Conservation (phyloP, 1,140 invertebrate species). For the Nasonia giraulti region DNA sequence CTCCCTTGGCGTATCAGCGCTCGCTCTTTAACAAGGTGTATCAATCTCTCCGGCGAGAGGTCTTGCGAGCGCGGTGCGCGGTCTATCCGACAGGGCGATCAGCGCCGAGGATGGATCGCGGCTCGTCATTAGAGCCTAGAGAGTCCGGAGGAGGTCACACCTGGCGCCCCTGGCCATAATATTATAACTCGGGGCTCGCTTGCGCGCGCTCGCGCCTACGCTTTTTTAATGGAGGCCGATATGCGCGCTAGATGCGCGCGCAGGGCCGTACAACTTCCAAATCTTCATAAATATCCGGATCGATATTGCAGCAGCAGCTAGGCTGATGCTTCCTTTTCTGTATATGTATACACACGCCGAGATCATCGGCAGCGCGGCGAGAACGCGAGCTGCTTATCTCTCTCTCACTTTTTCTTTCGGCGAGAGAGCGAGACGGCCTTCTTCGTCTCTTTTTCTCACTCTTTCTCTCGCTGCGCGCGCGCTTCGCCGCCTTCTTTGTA, state of each 20-base stretch:
- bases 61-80: slow-evolving; percentile 15
- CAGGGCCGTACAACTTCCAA: slow-evolving; percentile 60
- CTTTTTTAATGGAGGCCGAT: slow-evolving; percentile 47
- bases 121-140: slow-evolving; percentile 63
- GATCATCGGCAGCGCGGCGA: not conserved
- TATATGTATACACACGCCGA: slow-evolving; percentile 3
- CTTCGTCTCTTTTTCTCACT: slow-evolving; percentile 3
- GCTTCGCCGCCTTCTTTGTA: slow-evolving; percentile 15
- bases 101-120: slow-evolving; percentile 58
- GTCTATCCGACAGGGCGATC: slow-evolving; percentile 53
- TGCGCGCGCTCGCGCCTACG: not conserved
- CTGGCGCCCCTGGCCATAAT: slow-evolving; percentile 67
- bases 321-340: slow-evolving; percentile 17
- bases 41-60: slow-evolving; percentile 55
- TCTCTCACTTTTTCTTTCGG: not conserved
- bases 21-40: slow-evolving; percentile 63
- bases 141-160: slow-evolving; percentile 67
- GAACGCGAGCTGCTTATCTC: not conserved
- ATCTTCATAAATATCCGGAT: slow-evolving; percentile 70
- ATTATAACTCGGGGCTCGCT: slow-evolving; percentile 47
- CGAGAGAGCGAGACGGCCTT: not conserved
- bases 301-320: slow-evolving; percentile 54
- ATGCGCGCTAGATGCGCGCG: slow-evolving; percentile 66
- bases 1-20: slow-evolving; percentile 36
- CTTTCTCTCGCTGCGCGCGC: not conserved